Evolutionary conservation across 2,888 invertebrate species (phyloP).

Genomic region (Drosophila subsilvestris): DNA sequence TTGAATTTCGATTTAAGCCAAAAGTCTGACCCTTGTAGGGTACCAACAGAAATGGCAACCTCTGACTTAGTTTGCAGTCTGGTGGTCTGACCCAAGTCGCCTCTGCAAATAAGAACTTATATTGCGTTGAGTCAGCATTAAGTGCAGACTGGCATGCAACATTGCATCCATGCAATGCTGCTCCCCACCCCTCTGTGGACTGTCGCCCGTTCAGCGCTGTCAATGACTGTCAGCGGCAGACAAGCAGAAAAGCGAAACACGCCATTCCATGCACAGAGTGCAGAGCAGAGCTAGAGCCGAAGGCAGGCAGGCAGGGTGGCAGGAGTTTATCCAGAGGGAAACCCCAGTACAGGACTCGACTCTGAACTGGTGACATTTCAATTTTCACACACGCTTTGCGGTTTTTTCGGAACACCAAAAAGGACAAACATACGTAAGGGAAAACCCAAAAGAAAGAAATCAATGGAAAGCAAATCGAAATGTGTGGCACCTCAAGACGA

Average conservation of each 20-base stretch:
- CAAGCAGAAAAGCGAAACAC: conserved; percentile 65
- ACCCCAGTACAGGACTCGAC: conserved; percentile 36
- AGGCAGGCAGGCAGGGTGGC: neutral
- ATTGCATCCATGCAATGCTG: conserved; percentile 63
- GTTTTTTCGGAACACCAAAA: conserved; percentile 41
- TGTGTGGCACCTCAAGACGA: neutral
- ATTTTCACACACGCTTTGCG: conserved; percentile 65
- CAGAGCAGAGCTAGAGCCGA: neutral
- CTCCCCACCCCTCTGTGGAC: neutral
- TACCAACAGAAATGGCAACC: conserved; percentile 41
- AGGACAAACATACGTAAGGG: conserved; percentile 11
- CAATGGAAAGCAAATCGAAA: conserved; percentile 34
- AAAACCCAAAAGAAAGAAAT: conserved; percentile 30
- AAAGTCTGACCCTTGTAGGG: conserved; percentile 41
- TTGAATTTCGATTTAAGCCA: conserved; percentile 6
- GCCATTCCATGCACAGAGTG: conserved; percentile 27
- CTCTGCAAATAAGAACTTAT: conserved; percentile 67
- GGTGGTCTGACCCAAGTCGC: conserved; percentile 36
- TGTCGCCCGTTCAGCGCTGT: conserved; percentile 45
- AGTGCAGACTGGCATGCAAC: conserved; percentile 72
- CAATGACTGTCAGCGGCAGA: conserved; percentile 71
- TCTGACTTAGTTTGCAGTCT: conserved; percentile 36
- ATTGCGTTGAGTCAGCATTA: conserved; percentile 71
- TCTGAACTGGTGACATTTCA: conserved; percentile 61
- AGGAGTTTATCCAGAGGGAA: conserved; percentile 2